Percentiles rank a stretch among this genome's conserved stretches.
Evolutionary conservation across 2,797 vertebrate genomes (phyloP).

Genomic region (Pseudotriccus pelzelni): DNA sequence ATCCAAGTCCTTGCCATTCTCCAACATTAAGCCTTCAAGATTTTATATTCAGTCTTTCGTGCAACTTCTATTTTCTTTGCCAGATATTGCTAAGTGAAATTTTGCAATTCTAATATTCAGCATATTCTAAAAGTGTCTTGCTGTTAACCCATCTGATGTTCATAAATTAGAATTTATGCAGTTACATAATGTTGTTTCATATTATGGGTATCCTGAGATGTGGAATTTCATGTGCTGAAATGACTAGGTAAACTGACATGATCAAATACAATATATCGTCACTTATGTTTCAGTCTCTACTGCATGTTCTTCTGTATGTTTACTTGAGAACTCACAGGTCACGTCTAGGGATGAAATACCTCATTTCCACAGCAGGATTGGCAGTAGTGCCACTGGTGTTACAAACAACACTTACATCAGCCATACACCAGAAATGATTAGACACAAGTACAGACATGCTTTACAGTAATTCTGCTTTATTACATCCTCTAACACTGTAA

Average conservation of each 20-base stretch:
- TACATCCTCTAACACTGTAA: background rate
- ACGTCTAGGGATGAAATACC: background rate
- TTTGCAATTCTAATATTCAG: background rate
- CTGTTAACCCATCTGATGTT: background rate
- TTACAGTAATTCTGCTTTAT: background rate
- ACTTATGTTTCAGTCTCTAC: background rate
- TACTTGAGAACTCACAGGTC: background rate
- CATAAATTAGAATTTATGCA: background rate
- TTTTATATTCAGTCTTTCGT: background rate
- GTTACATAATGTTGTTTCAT: background rate
- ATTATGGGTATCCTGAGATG: background rate
- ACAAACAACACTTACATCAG: background rate
- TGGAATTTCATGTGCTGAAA: background rate
- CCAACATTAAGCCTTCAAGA: background rate
- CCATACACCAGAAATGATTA: background rate
- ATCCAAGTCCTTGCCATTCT: background rate
- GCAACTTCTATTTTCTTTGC: background rate
- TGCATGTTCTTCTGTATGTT: background rate
- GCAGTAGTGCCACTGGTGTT: background rate
- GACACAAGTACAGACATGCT: background rate
- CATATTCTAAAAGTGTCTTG: background rate
- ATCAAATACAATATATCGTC: background rate
- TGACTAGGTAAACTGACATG: background rate
- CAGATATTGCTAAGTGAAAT: background rate
- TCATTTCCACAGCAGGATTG: constrained; percentile 8